Percentiles rank a stretch among this genome's conserved stretches.
Evolutionary conservation across 37 sponge, comb jelly and placozoan species (phyloP).

Genomic region (Eunapius fragilis): DNA sequence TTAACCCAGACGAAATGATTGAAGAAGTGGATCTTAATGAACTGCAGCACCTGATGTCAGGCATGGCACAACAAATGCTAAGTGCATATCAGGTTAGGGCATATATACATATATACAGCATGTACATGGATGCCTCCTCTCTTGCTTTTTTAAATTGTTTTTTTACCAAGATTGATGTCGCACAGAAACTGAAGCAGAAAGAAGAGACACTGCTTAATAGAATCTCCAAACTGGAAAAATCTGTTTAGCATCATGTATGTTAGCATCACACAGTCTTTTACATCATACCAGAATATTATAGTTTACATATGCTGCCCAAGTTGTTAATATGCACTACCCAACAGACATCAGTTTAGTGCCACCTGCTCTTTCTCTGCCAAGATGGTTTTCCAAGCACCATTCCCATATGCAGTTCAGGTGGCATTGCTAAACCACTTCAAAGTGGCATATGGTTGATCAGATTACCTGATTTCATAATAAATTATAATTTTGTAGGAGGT

Average conservation of each 20-base stretch:
- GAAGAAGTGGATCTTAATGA: neutral
- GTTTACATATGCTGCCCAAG: no score
- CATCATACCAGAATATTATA: no score
- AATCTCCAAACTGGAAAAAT: constrained; percentile 47
- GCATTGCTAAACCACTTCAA: no score
- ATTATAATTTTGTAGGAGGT: no score
- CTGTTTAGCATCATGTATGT: neutral
- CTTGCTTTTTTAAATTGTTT: neutral
- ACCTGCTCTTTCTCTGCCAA: no score
- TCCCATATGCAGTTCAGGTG: no score
- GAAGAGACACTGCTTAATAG: constrained; percentile 19
- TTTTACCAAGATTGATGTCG: constrained; percentile 12
- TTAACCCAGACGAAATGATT: neutral
- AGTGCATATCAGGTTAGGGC: constrained; percentile 32
- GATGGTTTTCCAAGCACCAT: no score
- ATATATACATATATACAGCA: neutral
- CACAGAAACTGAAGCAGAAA: constrained; percentile 25
- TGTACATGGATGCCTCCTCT: neutral
- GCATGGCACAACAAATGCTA: constrained; percentile 3
- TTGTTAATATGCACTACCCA: no score
- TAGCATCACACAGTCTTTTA: no score
- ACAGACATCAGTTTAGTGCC: no score
- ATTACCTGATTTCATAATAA: no score
- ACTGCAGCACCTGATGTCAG: constrained; percentile 35
- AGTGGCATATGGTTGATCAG: no score